Evolutionary conservation across 1,140 invertebrate species (phyloP), one percentile per base, ranked within the genome.

Genomic region (Ruditapes philippinarum): DNA sequence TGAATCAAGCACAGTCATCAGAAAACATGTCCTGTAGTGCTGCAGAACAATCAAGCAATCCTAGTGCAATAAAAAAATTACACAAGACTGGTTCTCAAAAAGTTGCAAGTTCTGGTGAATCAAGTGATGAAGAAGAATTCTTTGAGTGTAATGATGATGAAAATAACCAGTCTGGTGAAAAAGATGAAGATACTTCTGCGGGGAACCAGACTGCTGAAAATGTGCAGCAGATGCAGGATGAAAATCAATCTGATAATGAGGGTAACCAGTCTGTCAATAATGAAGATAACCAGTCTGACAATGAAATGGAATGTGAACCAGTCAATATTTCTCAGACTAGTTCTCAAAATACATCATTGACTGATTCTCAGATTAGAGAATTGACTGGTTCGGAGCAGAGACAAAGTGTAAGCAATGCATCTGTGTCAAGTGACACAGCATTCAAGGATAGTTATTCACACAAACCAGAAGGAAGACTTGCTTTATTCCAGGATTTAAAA

Each of bases 91-190:
- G 65, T 42, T 70, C 65, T 17, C 74, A 95, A n/a, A 95, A 97
- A 78, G 97, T 97, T 91, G 96, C 95, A 92, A 94, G 92, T 14
- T 93, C 93, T 33, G 92, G 94, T n/a, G 93, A 91, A 65, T 94
- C 91, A 17, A 93, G 91, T 91, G 92, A 93, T 25, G 65, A 96
- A 78, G 98, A 98, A 22, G 98, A 98, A 95, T 99, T 98, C 95
- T 99, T 97, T 94, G 98, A 99, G 94, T 98, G 98, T 90, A 92
- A 93, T 83, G 93, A 94, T 74, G 91, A 90, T 31, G 88, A 80
- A 25, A 79, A 89, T 28, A 79, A 89, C 54, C 60, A 91, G 74
- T 79, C 88, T 79, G 68, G 89, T 54, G 89, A 87, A 49, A 89
- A 89, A 83, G 88, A 91, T 65, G 68, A 70, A 33, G 89, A 90